A percentile compares a stretch with the other conserved stretches of the same genome.
Conservation (phyloP, 2,888 invertebrate genomes). For the Dasysyrphus tricinctus region DNA sequence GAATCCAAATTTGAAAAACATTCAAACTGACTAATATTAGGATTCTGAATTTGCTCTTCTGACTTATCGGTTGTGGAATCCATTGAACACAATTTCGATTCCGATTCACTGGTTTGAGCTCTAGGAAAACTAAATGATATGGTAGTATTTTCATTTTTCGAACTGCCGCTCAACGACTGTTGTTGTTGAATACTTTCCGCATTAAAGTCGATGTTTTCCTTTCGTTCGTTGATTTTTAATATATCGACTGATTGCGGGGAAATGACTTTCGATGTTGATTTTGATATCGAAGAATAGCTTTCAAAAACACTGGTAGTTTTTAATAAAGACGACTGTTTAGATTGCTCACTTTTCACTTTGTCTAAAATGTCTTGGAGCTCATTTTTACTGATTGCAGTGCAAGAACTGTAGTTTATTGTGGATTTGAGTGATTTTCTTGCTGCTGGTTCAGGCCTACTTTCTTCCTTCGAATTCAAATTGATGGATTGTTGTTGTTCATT, state of each 20-base stretch:
- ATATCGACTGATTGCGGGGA: neutral
- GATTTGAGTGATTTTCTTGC: conserved; percentile 48
- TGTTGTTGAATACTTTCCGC: neutral
- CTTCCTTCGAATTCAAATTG: neutral
- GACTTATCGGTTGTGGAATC: neutral
- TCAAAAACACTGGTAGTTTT: conserved; percentile 3
- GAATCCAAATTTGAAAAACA: neutral
- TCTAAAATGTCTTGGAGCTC: conserved; percentile 16
- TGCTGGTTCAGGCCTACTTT: conserved; percentile 21
- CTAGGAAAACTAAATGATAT: neutral
- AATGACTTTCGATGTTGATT: neutral
- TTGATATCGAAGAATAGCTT: neutral
- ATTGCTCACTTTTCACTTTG: neutral
- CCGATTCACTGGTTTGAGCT: neutral
- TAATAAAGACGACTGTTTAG: conserved; percentile 13
- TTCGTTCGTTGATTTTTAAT: neutral
- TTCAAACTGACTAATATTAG: neutral
- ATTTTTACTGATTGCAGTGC: neutral
- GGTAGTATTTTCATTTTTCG: neutral
- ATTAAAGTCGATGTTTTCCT: neutral
- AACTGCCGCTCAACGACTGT: neutral
- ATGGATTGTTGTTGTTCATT: neutral
- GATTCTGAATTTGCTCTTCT: neutral
- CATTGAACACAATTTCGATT: neutral
- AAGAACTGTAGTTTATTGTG: neutral